Evolutionary conservation across 2,888 invertebrate genomes (phyloP), one percentile per base, ranked within the genome.

Genomic region (Catocala nupta): DNA sequence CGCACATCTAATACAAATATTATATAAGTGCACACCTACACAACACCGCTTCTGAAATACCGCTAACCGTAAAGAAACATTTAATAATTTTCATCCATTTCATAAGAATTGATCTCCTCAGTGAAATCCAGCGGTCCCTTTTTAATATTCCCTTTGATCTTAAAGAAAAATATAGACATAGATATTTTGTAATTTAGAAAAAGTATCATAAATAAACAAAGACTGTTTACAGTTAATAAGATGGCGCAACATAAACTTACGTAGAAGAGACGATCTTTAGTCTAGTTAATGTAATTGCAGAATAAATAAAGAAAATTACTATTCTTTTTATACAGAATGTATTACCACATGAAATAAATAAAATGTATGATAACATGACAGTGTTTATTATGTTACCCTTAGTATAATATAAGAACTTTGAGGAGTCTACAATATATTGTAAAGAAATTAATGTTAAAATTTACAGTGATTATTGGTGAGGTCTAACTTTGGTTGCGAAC

Each of bases 121-220:
- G 73, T 70, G 76, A 66, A 70, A 65, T 75, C 63, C 0, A 58
- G 36, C 52, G 49, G 63, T 52, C 54, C 56, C 36, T 51, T 54
- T 65, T 61, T 54, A 69, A 75, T 72, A 63, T 60, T 70, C 39
- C 16, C 66, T 75, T 75, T 75, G 76, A 72, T 69, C 69, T 63
- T 16, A 39, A 13, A 10, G 13, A 50, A 63, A 68, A 68, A 75
- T 68, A 71, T 51, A 63, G 36, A 61, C 59, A 34, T n/a, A 59
- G 62, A 64, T 64, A 64, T 52, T 68, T 51, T 55, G 62, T 71
- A 68, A 75, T 73, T 68, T 68, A 58, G 36, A 58, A 16, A 47
- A 12, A 71, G 68, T 68, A 68, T 60, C 53, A 60, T 50, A 64
- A 73, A 63, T 59, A 65, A 70, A 56, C 63, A 67, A 61, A 36